phyloP scores from a whole-genome alignment of 2,797 vertebrate species.

The Xenops minutus region DNA sequence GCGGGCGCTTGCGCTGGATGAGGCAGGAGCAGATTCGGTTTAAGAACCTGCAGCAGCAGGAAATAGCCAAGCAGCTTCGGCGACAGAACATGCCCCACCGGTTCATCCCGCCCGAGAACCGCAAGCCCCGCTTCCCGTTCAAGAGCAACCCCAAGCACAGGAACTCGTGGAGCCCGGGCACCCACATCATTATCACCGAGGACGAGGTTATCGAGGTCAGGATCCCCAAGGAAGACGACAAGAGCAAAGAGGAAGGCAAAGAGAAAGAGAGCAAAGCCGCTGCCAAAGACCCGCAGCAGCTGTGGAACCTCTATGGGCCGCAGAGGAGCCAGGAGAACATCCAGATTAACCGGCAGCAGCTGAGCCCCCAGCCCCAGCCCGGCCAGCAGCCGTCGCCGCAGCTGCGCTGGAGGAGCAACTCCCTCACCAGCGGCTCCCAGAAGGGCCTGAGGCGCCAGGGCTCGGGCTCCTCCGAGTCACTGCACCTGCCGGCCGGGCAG shows the following conservation, averaged over 20 bases:
- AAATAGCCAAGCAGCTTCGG: constrained; percentile 94
- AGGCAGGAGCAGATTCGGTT: constrained; percentile 92
- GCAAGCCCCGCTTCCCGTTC: constrained; percentile 98
- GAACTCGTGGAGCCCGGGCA: constrained; percentile 97
- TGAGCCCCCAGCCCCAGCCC: constrained; percentile 73
- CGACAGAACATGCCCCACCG: constrained; percentile 89
- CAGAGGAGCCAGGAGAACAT: constrained; percentile 80
- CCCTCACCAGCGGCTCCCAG: constrained; percentile 86
- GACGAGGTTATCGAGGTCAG: constrained; percentile 93
- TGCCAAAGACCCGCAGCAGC: constrained; percentile 72
- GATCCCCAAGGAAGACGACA: constrained; percentile 90
- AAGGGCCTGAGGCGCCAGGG: constrained; percentile 59
- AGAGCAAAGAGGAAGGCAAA: constrained; percentile 75
- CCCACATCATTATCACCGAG: constrained; percentile 97
- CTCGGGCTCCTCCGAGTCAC: constrained; percentile 68
- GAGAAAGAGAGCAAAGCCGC: constrained; percentile 72
- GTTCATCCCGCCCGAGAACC: constrained; percentile 97
- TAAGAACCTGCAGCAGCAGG: constrained; percentile 95
- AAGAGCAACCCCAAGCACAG: constrained; percentile 95
- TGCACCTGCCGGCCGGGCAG: constrained; percentile 66
- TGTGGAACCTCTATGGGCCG: constrained; percentile 71
- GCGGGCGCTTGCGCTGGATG: constrained; percentile 91
- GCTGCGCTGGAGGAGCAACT: constrained; percentile 90
- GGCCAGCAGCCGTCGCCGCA: constrained; percentile 65
- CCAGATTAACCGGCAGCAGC: constrained; percentile 82